These are phyloP conservation scores for Oegoconia quadripuncta DNA, from an alignment of 2,888 invertebrate species.

Conservation along the genomic window DNA sequence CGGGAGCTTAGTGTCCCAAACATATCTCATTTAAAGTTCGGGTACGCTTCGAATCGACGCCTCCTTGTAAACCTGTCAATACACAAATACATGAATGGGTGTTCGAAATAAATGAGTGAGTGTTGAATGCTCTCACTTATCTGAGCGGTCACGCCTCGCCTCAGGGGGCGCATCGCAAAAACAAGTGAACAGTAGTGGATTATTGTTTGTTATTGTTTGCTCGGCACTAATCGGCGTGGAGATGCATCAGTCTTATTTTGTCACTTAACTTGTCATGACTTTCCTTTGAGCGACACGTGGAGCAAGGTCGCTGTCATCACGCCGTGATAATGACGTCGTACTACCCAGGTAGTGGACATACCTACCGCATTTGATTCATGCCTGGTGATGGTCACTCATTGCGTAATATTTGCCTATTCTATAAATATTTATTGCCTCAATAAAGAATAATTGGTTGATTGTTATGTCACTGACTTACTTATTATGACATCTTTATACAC, in stretches of 20 bases:
- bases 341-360: too few relatives aligned
- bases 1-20: constrained; percentile 39
- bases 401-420: not conserved
- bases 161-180: constrained; percentile 46
- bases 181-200: constrained; percentile 50
- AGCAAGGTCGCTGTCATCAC: too few relatives aligned
- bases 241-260: constrained; percentile 22
- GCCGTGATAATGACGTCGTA: not conserved
- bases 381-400: too few relatives aligned
- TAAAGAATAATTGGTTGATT: not conserved
- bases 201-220: constrained; percentile 46
- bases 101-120: constrained; percentile 24
- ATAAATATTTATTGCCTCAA: not conserved
- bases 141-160: constrained; percentile 34
- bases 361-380: too few relatives aligned
- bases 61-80: constrained; percentile 21
- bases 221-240: constrained; percentile 41
- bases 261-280: constrained; percentile 11
- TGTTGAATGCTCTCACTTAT: constrained; percentile 52
- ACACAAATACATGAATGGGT: constrained; percentile 24
- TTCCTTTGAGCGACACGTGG: constrained; percentile 25
- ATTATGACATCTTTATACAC: too few relatives aligned
- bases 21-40: constrained; percentile 42
- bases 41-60: constrained; percentile 33
- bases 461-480: too few relatives aligned